Evolutionary conservation across 2,113 vertebrate species (phyloP), one percentile per base, ranked within the genome.

Genomic region (Atrichornis clamosus): DNA sequence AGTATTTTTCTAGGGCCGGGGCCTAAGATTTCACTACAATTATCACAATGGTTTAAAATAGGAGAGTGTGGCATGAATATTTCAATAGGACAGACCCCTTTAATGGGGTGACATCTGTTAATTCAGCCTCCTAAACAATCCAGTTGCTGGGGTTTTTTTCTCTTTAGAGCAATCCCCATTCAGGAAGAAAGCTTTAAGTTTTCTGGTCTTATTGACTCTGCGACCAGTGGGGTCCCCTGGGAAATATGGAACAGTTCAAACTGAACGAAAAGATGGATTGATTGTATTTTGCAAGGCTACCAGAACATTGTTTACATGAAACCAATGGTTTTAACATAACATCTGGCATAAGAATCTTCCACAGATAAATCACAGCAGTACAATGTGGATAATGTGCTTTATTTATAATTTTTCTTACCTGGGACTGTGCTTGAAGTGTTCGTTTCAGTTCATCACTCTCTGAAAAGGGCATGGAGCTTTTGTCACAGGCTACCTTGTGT

Each of bases 361-460:
- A 50, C 69, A 68, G 52, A 35, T 53, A 83, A 82, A 50, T 81
- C 44, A 80, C 53, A 87, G 58, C 22, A 59, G 18, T 58, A 37
- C 42, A 37, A 58, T 56, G 22, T 6, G 11, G 20, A 19, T 27
- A 59, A 67, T 42, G 28, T 2, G 13, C 41, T 33, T 35, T 24
- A 16, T 77, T 87, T 73, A 8, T 62, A 0, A 27, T 67, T 85
- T 93, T 81, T 62, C 98, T 98, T 98, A 99, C 99, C 98, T 99
- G 99, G 52, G 99, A 99, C 96, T 99, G 99, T 33, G 99, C 99
- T 86, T 98, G 98, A 59, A 99, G 98, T 82, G 99, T 98, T 35
- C 98, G 94, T 70, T 98, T 98, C 93, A 99, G 96, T 74, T 99
- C 98, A 4, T 98, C 98, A 2, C 95, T 98, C 68, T 98, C 98